Evolutionary conservation across 2,888 invertebrate genomes (phyloP).

Genomic region (Dexiosoma caninum): DNA sequence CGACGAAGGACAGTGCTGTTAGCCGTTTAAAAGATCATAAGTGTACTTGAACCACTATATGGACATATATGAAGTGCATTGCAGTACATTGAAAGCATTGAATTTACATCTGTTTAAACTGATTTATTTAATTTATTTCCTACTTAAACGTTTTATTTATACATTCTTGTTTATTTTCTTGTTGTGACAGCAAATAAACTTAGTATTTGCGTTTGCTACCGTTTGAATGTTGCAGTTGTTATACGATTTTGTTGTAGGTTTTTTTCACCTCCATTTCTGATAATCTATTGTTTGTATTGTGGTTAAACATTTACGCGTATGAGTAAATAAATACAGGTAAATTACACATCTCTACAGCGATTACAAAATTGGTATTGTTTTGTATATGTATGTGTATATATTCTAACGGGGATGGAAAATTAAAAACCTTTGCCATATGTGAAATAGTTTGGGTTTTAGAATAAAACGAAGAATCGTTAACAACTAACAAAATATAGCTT

Average conservation of each 20-base stretch:
- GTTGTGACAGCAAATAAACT: slow-evolving; percentile 33
- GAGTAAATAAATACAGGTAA: background rate
- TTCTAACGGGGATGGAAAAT: background rate
- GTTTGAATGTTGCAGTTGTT: slow-evolving; percentile 12
- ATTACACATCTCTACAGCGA: background rate
- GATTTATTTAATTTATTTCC: background rate
- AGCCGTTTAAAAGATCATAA: no score
- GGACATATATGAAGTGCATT: background rate
- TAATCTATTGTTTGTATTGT: background rate
- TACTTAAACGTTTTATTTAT: background rate
- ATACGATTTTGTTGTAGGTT: background rate
- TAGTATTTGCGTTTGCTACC: slow-evolving; percentile 44
- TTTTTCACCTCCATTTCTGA: background rate
- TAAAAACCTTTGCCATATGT: background rate
- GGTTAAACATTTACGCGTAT: background rate
- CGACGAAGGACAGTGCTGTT: no score
- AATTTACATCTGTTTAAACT: background rate
- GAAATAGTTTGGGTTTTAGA: no score
- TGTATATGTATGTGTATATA: background rate
- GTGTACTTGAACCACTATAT: background rate
- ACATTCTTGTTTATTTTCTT: slow-evolving; percentile 2
- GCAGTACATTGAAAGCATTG: background rate
- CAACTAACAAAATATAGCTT: no score
- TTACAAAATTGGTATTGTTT: no score
- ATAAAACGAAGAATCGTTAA: no score